Base-by-base conservation (phyloP, 2,797 vertebrate genomes). In the Silurus lanzhouensis region DNA sequence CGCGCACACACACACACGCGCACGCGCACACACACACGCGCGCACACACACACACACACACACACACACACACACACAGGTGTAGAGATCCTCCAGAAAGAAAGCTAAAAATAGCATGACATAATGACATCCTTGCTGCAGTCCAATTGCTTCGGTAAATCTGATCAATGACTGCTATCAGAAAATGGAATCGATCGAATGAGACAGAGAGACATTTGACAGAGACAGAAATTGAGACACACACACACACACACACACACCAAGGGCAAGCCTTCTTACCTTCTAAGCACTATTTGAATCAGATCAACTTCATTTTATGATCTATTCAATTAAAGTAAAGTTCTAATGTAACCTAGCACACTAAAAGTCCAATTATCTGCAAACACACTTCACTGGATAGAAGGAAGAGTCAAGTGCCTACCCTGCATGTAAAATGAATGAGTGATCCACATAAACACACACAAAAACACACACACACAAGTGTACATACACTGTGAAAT, bases 371-470 rank as follows among this genome's bases (percentile, higher is more conserved):
- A 77, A 55, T 77, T 60, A 78, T 44, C 58, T 78, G 55, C 60
- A 87, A 85, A 87, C 12, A 38, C n/a, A 85, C 79, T 72, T 52
- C 83, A 55, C 82, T 63, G 60, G 22, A 60, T 46, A 75, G 22
- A 82, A 86, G 13, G 46, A 83, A 85, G 52, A 81, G 67, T 68
- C 74, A 83, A 72, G 4, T 83, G 55, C 48, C 75, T 85, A 66
- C 67, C 84, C 81, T 66, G 87, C 67, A 82, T 75, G 64, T 25
- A 55, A 87, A 82, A 60, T 31, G 22, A 64, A 77, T 66, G 84
- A 98, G 94, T 97, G 97, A 87, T 52, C 90, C 57, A 88, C 38
- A 48, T 58, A 44, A 20, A 22, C 1, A 19, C 10, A 58, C 77
- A 78, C 71, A 76, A 27, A 74, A 76, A 74, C 22, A 55, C 72